Conservation (phyloP, 1,140 invertebrate genomes). For the Atta colombica region DNA sequence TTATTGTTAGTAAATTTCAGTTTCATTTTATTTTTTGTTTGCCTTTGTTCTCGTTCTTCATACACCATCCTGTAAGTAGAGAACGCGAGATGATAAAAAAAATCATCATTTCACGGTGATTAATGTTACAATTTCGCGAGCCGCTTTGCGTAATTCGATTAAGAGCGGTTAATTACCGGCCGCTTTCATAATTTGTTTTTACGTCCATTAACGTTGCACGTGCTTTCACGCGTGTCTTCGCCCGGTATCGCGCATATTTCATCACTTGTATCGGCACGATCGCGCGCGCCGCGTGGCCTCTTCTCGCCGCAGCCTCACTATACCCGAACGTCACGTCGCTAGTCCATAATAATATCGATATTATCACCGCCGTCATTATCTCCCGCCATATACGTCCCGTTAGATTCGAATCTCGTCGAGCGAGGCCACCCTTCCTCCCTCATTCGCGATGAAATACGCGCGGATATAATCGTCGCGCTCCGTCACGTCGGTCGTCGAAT, state of each 20-base stretch:
- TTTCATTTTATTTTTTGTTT: background rate
- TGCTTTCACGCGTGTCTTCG: conserved; percentile 70
- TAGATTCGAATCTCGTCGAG: conserved; percentile 70
- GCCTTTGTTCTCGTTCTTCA: background rate
- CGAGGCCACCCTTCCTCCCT: conserved; percentile 56
- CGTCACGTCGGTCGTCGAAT: conserved; percentile 2
- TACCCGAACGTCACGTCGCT: conserved; percentile 35
- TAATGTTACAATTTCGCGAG: conserved; percentile 70
- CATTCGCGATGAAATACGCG: conserved; percentile 53
- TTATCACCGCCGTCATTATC: conserved; percentile 73
- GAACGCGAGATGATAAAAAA: background rate
- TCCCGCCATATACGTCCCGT: conserved; percentile 65
- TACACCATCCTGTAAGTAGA: background rate
- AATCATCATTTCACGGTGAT: conserved; percentile 51
- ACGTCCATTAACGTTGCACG: conserved; percentile 55
- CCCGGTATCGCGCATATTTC: conserved; percentile 65
- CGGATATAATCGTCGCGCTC: conserved; percentile 38
- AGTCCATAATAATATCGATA: conserved; percentile 73
- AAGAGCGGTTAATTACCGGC: conserved; percentile 52
- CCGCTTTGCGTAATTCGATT: conserved; percentile 32
- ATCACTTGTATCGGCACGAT: conserved; percentile 64
- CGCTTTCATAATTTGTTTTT: conserved; percentile 68
- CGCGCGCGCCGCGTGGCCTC: conserved; percentile 14
- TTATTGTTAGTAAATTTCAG: background rate
- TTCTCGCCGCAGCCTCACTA: conserved; percentile 12